Evolutionary conservation across 2,888 invertebrate species (phyloP), one percentile per base, ranked within the genome.

Genomic region (Colletes collaris): DNA sequence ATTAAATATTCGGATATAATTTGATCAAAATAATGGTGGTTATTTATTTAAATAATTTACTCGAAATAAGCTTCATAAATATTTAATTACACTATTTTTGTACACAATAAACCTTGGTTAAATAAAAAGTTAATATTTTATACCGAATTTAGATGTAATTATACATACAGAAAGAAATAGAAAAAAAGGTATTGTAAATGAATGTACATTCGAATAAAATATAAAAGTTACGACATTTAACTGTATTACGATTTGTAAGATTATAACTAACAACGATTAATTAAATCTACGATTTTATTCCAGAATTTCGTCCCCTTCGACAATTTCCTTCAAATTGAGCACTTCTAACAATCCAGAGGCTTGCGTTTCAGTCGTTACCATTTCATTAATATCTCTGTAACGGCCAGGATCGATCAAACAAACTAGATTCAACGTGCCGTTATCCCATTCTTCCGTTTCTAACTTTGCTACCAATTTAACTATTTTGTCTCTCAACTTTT

Each of bases 351-450:
- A 95, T n/a, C 98, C 98, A 85, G 95, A 94, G 11, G 98, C 97
- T 93, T 97, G 98, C 0, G 98, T 97, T 90, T 98, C 98, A 50
- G 96, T 95, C 84, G 96, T 94, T 2, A 99, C 95, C 86, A 99
- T 93, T 83, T 98, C 97, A 93, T 98, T 98, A 44, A 99, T 95
- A 87, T 95, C 96, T 88, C 98, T 95, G 93, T 97, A 99, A 89
- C 96, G 96, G 0, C 99, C 99, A 3, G 99, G 99, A 94, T 99
- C 99, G 80, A 98, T 97, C 11, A 98, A 94, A 89, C 96, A 95
- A 87, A 97, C 96, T 92, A 98, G 94, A 91, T 96, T 96, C 40
- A 98, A 94, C 63, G 96, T 96, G n/a, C 97, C 96, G 70, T 95
- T 96, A 66, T 96, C 96, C 96, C 97, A 97, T 67, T 96, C 96